phyloP scores from a whole-genome alignment of 2,888 invertebrate species.

The Ormyrus thymus region DNA sequence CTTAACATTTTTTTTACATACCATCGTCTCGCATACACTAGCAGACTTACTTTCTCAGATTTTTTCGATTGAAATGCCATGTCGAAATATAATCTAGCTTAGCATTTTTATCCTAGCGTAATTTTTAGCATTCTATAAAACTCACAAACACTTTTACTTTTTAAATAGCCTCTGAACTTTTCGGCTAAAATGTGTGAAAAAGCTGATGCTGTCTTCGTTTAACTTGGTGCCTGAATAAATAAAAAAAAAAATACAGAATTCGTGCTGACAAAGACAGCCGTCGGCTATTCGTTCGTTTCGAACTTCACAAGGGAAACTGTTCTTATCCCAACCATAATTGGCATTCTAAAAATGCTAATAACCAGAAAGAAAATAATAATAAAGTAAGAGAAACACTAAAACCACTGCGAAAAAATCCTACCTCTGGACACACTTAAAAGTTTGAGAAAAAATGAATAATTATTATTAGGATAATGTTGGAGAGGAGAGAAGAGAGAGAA shows the following conservation, averaged over 20 bases:
- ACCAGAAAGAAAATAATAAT: neutral
- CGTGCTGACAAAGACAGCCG: constrained; percentile 17
- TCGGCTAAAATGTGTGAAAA: neutral
- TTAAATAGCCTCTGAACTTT: constrained; percentile 5
- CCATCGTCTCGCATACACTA: neutral
- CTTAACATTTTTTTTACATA: no score
- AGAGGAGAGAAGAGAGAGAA: constrained; percentile 21
- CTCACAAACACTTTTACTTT: neutral
- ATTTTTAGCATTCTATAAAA: neutral
- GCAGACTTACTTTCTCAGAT: neutral
- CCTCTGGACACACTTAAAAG: neutral
- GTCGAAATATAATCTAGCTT: neutral
- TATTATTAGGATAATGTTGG: neutral
- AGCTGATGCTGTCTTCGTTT: constrained; percentile 25
- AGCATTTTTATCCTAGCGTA: constrained; percentile 22
- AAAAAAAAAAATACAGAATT: constrained; percentile 18
- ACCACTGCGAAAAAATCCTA: constrained; percentile 34
- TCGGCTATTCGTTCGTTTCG: constrained; percentile 11
- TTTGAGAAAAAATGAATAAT: neutral
- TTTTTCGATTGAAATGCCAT: neutral
- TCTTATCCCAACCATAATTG: constrained; percentile 28
- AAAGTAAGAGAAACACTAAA: neutral
- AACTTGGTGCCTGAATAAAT: constrained; percentile 41
- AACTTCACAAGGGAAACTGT: constrained; percentile 16
- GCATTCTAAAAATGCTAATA: constrained; percentile 21